These are phyloP conservation scores for Hemitrygon akajei DNA, from an alignment of 2,797 vertebrate species.

Conservation along the genomic window DNA sequence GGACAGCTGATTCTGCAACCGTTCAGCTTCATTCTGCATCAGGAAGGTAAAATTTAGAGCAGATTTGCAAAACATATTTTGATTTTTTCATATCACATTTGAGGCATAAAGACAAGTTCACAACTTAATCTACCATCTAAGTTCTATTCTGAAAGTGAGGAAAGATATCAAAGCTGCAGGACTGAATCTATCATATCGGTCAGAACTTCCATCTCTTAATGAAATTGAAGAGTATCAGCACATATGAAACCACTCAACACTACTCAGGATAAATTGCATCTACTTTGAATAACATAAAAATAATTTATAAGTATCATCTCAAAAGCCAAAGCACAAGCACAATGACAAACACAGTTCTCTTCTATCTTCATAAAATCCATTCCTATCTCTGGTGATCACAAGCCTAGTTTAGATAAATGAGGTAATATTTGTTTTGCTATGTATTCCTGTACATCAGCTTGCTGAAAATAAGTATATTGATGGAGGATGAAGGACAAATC, in stretches of 20 bases:
- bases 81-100: neutral
- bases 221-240: neutral
- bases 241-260: neutral
- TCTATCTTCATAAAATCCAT: neutral
- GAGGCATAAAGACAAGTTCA: neutral
- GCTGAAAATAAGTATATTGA: neutral
- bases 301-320: neutral
- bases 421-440: neutral
- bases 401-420: neutral
- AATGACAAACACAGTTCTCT: neutral
- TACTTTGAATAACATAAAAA: neutral
- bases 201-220: neutral
- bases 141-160: neutral
- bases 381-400: neutral
- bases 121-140: neutral
- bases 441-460: neutral
- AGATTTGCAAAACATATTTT: neutral
- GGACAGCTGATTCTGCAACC: conserved; percentile 68
- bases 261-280: neutral
- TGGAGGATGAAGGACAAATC: neutral
- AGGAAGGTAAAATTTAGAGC: neutral
- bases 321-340: neutral
- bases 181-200: neutral
- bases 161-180: neutral
- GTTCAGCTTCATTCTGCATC: conserved; percentile 72